Conservation (phyloP, 2,888 invertebrate genomes). For the Daptonema setosum region DNA sequence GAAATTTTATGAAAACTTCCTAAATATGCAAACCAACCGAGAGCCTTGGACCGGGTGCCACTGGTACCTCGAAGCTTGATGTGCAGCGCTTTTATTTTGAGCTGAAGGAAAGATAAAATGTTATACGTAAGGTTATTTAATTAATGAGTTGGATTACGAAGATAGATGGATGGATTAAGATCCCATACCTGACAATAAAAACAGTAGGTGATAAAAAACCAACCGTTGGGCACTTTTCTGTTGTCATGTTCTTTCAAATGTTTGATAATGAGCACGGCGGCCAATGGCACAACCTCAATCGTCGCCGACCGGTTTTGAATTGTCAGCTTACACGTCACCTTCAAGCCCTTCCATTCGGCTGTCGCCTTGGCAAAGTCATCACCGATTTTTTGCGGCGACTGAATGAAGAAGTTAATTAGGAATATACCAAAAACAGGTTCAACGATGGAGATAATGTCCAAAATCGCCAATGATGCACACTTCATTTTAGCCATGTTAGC, state of each 20-base stretch:
- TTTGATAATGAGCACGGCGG: slow-evolving; percentile 80
- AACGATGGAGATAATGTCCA: too few species aligned
- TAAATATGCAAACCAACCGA: slow-evolving; percentile 10
- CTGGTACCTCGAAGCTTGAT: slow-evolving; percentile 95
- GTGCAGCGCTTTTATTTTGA: slow-evolving; percentile 86
- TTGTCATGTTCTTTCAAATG: slow-evolving; percentile 95
- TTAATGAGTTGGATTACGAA: too few species aligned
- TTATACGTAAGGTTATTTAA: too few species aligned
- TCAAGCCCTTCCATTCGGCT: slow-evolving; percentile 87
- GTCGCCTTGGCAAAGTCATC: slow-evolving; percentile 96
- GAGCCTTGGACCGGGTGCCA: slow-evolving; percentile 37
- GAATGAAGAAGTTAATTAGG: slow-evolving; percentile 25
- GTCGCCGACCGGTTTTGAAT: slow-evolving; percentile 90
- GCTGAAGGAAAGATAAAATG: too few species aligned
- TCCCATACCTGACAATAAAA: too few species aligned
- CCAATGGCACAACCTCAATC: slow-evolving; percentile 82
- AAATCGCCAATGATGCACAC: too few species aligned
- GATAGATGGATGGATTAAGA: too few species aligned
- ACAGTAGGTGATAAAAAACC: slow-evolving; percentile 11
- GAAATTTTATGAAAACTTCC: too few species aligned
- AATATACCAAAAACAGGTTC: too few species aligned
- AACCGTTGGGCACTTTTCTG: slow-evolving; percentile 79
- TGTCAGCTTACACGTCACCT: slow-evolving; percentile 81
- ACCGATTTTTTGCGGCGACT: slow-evolving; percentile 96
- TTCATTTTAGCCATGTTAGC: too few species aligned